Base-by-base conservation (phyloP, 1,140 invertebrate species). In the Steinernema feltiae region DNA sequence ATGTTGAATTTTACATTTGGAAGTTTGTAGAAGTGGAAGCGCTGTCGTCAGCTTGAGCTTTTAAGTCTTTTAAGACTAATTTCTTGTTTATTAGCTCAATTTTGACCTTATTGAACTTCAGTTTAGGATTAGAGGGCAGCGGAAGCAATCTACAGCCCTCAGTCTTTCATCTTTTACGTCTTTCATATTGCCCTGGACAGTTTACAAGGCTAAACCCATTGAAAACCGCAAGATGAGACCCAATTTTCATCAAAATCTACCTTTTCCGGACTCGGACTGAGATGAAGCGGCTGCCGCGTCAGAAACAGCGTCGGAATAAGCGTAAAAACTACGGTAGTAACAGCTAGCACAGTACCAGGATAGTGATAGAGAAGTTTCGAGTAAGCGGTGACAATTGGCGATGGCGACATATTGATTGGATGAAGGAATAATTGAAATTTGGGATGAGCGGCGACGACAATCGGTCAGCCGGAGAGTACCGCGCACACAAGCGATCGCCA, bases 381-480 rank as follows among this genome's bases (percentile, higher is more conserved):
- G 24, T 63, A 63, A 3, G 12, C 7, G 53, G 53, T 27, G 12
- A 27, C 53, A 27, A 63, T 3, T 27, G 53, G 12, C 3, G 53
- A 63, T 3, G 15, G 53, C 53, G 15, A 21, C 53, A 63, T 63
- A 63, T 63, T 27, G 53, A 63, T 63, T 27, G 53, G 53, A 15
- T 15, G 53, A 15, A 63, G 24, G 24, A 21, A 27, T 15, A 15
- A 63, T 41, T 41, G 53, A 21, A 21, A 63, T 63, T 63, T 63
- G 12, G 53, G 53, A 63, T 63, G 53, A 63, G 53, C 35, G 35
- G n/a, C n/a, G n/a, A n/a, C n/a, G n/a, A n/a, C n/a, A n/a, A 46
- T 46, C 41, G 41, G 41, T 46, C 41, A 46, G 41, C 41, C 41
- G 41, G 41, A 46, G 41, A 12, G 41, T 46, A 46, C 41, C 41